Base-by-base conservation (phyloP, 2,888 invertebrate genomes). In the Venusia cambrica region DNA sequence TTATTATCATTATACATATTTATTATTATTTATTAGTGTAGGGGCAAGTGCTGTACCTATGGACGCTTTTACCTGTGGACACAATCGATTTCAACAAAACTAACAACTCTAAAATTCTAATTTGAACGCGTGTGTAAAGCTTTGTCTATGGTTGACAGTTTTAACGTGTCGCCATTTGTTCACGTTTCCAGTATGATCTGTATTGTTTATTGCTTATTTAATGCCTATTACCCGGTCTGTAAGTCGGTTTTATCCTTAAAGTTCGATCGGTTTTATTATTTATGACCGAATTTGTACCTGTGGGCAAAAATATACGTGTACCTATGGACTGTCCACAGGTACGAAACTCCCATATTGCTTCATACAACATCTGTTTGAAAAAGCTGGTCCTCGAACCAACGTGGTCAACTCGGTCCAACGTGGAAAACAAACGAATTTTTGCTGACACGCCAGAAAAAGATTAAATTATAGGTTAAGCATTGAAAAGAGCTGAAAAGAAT, bases 91-190 rank as follows among this genome's bases (percentile, higher is more conserved):
- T 8, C 24, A 37, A 20, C 40, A 36, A 36, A 39, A 33, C 19
- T 34, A 41, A 9, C 40, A 35, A 22, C 25, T 32, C 29, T 16
- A 16, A 16, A 16, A 16, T 16, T 16, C 16, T 4, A 33, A 25
- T 22, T 25, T 33, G 24, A 33, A 33, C 25, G 25, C 25, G 13
- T 4, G 18, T 19, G 25, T 33, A 25, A 18, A 17, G 32, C 11
- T 17, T 33, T 22, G 18, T 33, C 19, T 33, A 19, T 17, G 24
- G 25, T 33, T 33, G 8, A 25, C 10, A 25, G 25, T 12, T 25
- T 25, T 27, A 21, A 35, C 28, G 34, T 35, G 22, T 21, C 28
- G 34, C 34, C 28, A 35, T 16, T 16, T 16, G 16, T 5, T 16
- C 5, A n/a, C 5, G 16, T 16, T 16, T 16, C 2, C 16, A 2